Conservation (phyloP, 2,113 vertebrate genomes). For the Eulacestoma nigropectus region DNA sequence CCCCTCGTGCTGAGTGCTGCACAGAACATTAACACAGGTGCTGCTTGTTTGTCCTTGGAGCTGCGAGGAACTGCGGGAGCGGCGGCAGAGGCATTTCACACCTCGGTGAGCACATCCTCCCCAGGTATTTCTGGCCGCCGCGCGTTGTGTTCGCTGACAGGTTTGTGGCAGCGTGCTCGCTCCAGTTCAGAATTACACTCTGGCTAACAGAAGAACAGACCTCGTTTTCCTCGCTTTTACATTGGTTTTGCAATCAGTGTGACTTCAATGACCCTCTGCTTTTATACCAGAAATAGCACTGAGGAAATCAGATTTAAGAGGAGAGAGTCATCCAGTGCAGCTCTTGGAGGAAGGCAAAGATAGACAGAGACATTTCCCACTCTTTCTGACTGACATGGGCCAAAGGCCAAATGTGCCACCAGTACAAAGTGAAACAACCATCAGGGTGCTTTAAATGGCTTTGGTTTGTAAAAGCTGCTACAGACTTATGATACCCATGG, state of each 20-base stretch:
- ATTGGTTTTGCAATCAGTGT: neutral
- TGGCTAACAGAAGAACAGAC: neutral
- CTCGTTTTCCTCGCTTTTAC: neutral
- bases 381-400: neutral
- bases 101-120: neutral
- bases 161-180: neutral
- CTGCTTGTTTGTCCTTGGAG: slow-evolving; percentile 14
- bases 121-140: neutral
- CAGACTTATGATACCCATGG: neutral
- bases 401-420: neutral
- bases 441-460: neutral
- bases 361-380: neutral
- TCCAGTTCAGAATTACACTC: neutral
- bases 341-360: neutral
- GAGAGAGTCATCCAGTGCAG: fast-evolving
- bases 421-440: neutral
- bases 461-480: neutral
- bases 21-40: neutral
- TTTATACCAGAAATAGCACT: neutral
- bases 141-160: neutral
- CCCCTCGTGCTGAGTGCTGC: neutral
- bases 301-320: neutral
- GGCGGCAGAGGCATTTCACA: neutral
- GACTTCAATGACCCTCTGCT: neutral
- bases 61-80: neutral